Evolutionary conservation across 92 coral and sea anemone species (phyloP), one percentile per base, ranked within the genome.

Genomic region (Siderastrea siderea): DNA sequence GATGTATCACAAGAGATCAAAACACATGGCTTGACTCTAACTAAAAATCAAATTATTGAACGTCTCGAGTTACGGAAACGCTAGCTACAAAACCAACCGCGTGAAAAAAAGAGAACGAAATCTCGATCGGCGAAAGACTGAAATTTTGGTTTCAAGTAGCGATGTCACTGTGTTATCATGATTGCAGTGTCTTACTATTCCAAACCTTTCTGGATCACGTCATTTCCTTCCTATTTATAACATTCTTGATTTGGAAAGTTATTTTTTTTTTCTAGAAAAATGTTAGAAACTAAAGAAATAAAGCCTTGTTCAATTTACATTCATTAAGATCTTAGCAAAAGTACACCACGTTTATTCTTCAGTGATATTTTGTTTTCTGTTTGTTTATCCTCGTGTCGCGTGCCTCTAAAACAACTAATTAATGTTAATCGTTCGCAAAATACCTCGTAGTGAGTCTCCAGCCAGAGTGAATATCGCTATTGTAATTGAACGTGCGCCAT

Each of bases 401-500:
- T 82, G 86, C 86, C 86, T 45, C 19, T 70, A 82, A 82, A 82
- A 82, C 86, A 82, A 82, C 86, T 82, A 82, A 82, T 82, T 55
- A 82, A 70, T 19, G 77, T 71, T 69, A 82, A 70, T 82, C 38
- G 70, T 70, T 10, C 11, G 70, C 43, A 70, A 58, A 71, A 68
- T 70, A 59, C 57, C 57, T 70, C 78, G 26, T 78, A 82, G 86
- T 61, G 17, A 47, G 78, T 55, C 13, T 72, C 86, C 78, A 7
- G 58, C 47, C 48, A 68, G 69, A 70, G 78, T 69, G 48, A 82
- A 71, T 82, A 70, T 82, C 68, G 63, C 78, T 69, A 54, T 82
- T 82, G 86, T 69, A 17, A 68, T 67, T 13, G 78, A 82, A 19
- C 86, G 86, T 82, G 86, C 68, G 78, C 86, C 60, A 46, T 82